Evolutionary conservation across 2,113 vertebrate genomes (phyloP).

Genomic region (Odocoileus hemionus): DNA sequence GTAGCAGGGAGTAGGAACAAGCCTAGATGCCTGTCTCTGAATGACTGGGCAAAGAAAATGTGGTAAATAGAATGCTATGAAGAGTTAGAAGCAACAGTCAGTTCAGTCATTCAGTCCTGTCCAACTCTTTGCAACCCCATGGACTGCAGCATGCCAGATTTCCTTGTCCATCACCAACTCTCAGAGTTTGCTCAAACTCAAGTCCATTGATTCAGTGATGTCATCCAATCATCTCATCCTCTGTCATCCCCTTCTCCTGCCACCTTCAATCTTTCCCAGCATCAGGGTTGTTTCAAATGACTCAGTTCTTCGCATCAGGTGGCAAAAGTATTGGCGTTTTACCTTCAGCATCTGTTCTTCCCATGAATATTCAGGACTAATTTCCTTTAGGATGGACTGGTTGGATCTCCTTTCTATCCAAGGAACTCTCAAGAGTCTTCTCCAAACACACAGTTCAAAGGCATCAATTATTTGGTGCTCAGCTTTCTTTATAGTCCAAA

Average conservation of each 20-base stretch:
- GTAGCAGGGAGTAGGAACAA: neutral
- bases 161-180: neutral
- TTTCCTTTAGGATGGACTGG: neutral
- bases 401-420: neutral
- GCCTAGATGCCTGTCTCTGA: neutral
- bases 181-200: neutral
- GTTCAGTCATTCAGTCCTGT: rapidly evolving
- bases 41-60: neutral
- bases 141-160: neutral
- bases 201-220: neutral
- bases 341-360: neutral
- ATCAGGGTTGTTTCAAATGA: neutral
- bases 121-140: neutral
- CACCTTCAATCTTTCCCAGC: neutral
- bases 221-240: neutral
- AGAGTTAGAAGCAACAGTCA: neutral
- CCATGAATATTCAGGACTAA: neutral
- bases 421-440: neutral
- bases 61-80: neutral
- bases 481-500: neutral
- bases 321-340: neutral
- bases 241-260: neutral
- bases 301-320: neutral
- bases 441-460: neutral
- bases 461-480: rapidly evolving